phyloP scores from a whole-genome alignment of 1,140 invertebrate species.

The Trichonephila inaurata region DNA sequence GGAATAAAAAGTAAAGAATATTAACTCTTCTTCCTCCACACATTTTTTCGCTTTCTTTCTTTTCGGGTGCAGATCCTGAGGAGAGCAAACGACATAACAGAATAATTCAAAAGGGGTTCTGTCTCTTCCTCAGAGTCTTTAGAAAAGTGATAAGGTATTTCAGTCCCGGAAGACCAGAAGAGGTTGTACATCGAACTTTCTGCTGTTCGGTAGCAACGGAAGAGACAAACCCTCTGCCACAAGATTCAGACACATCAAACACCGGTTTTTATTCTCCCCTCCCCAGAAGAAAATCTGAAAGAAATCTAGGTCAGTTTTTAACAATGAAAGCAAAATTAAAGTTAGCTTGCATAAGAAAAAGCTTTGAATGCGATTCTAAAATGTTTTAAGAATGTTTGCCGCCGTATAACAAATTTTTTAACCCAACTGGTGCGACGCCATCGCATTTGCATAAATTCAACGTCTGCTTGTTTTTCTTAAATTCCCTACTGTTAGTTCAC shows the following conservation, averaged over 20 bases:
- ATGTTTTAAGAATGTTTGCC: too few species aligned
- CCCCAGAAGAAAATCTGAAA: too few species aligned
- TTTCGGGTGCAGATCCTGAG: neutral
- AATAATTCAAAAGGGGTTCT: neutral
- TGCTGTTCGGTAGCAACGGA: conserved; percentile 10
- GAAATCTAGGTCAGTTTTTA: neutral
- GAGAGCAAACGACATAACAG: neutral
- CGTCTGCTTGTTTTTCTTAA: too few species aligned
- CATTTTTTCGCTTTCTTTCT: neutral
- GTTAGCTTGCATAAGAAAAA: too few species aligned
- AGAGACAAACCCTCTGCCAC: neutral
- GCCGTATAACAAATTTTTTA: too few species aligned
- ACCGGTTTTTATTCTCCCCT: neutral
- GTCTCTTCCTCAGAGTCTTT: neutral
- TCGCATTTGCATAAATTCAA: too few species aligned
- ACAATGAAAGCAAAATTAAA: neutral
- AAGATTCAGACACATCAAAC: neutral
- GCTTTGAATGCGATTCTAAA: too few species aligned
- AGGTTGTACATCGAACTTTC: conserved; percentile 11
- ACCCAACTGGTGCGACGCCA: too few species aligned
- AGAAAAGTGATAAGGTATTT: conserved; percentile 27
- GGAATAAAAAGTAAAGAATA: neutral
- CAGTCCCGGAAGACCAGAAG: neutral
- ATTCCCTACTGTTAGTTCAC: too few species aligned
- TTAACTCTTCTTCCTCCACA: too few species aligned